A percentile compares a stretch with the other conserved stretches of the same genome.
Evolutionary conservation across 2,888 invertebrate genomes (phyloP).

Genomic region (Noctua pronuba): DNA sequence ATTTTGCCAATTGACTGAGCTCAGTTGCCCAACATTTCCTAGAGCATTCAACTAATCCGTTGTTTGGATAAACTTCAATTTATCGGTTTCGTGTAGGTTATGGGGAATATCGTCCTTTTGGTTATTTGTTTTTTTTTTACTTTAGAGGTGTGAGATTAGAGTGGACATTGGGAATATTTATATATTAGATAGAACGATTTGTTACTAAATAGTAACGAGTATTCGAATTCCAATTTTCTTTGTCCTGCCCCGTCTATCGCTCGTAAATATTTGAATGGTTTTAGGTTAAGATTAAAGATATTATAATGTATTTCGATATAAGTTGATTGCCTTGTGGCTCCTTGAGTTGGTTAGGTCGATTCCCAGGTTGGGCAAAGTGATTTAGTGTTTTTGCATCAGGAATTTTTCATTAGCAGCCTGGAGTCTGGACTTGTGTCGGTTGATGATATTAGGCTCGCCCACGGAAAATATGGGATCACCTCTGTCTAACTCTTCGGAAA

Average conservation of each 20-base stretch:
- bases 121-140: background rate
- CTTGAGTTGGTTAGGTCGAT: too few relatives aligned
- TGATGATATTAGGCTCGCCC: background rate
- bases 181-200: too few relatives aligned
- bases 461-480: background rate
- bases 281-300: too few relatives aligned
- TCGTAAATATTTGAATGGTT: too few relatives aligned
- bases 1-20: slow-evolving; percentile 2
- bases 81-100: background rate
- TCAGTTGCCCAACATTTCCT: background rate
- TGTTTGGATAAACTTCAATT: background rate
- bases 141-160: background rate
- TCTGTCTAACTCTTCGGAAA: background rate
- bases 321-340: background rate
- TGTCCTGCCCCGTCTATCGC: too few relatives aligned
- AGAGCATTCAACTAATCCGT: background rate
- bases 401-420: background rate
- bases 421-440: background rate
- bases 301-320: background rate
- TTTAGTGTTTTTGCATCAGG: background rate
- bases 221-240: too few relatives aligned
- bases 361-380: background rate
- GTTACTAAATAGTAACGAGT: too few relatives aligned
- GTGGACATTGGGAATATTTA: too few relatives aligned
- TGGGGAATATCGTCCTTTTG: background rate